Evolutionary conservation across 2,888 invertebrate genomes (phyloP).

Genomic region (Drymonia ruficornis): DNA sequence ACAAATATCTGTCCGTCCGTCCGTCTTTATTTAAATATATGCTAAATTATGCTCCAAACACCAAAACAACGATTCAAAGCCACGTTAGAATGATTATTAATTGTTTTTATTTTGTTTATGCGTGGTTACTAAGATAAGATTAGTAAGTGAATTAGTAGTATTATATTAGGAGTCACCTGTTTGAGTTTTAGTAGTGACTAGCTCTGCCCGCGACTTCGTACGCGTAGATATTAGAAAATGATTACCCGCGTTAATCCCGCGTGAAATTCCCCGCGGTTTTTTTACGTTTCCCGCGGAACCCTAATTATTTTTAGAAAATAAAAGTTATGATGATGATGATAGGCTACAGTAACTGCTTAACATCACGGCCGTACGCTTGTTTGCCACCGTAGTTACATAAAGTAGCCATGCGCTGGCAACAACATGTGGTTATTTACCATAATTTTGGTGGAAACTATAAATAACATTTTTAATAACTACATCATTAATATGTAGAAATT

Average conservation of each 20-base stretch:
- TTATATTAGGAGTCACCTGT: neutral
- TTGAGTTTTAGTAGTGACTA: conserved; percentile 14
- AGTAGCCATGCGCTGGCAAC: too few relatives aligned
- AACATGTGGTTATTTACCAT: too few relatives aligned
- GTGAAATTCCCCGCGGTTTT: too few relatives aligned
- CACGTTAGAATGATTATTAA: conserved; percentile 54
- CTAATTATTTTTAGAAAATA: too few relatives aligned
- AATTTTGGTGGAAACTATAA: neutral
- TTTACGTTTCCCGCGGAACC: too few relatives aligned
- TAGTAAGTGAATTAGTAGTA: neutral
- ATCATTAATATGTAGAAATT: conserved; percentile 31
- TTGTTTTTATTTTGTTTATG: conserved; percentile 23
- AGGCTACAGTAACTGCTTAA: too few relatives aligned
- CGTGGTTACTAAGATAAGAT: neutral
- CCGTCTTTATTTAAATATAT: conserved; percentile 41
- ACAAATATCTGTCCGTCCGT: conserved; percentile 50
- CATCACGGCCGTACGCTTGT: too few relatives aligned
- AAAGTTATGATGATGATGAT: too few relatives aligned
- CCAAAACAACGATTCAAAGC: conserved; percentile 43
- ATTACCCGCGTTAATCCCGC: too few relatives aligned
- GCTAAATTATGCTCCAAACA: conserved; percentile 36
- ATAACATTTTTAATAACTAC: neutral
- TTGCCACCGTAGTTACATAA: too few relatives aligned
- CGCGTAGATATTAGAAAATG: too few relatives aligned
- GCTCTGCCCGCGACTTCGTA: too few relatives aligned